These are phyloP conservation scores for Ornithorhynchus anatinus DNA, from an alignment of 2,113 vertebrate species.

Conservation along the genomic window DNA sequence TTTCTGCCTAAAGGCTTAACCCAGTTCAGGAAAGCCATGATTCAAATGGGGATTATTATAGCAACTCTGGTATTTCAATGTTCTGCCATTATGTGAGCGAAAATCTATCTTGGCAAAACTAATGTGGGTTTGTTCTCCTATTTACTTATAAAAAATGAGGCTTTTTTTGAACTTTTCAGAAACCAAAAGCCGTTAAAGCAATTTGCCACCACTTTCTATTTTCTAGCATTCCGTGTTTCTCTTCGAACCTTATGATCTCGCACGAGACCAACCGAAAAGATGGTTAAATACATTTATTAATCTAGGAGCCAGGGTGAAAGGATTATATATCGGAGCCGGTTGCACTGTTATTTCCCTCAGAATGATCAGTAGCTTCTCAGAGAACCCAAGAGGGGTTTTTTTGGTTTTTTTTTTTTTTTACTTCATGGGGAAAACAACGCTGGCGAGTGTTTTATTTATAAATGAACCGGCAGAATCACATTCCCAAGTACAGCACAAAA, in stretches of 20 bases:
- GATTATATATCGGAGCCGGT: slow-evolving; percentile 29
- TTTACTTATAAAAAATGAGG: slow-evolving; percentile 52
- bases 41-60: slow-evolving; percentile 76
- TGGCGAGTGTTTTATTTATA: slow-evolving; percentile 47
- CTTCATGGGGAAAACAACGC: slow-evolving; percentile 4
- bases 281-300: slow-evolving; percentile 56
- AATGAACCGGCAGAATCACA: slow-evolving; percentile 40
- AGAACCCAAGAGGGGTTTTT: slow-evolving; percentile 32
- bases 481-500: slow-evolving; percentile 19
- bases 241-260: slow-evolving; percentile 47
- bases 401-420: too few relatives aligned
- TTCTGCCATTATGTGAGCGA: slow-evolving; percentile 70
- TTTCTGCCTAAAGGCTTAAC: slow-evolving; percentile 77
- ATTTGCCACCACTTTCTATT: slow-evolving; percentile 56
- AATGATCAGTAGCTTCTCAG: slow-evolving; percentile 39
- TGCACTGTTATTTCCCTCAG: slow-evolving; percentile 53
- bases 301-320: slow-evolving; percentile 49
- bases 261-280: slow-evolving; percentile 57
- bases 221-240: slow-evolving; percentile 42
- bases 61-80: slow-evolving; percentile 72
- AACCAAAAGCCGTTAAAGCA: slow-evolving; percentile 52
- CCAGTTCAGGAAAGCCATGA: slow-evolving; percentile 72
- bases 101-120: slow-evolving; percentile 68
- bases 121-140: slow-evolving; percentile 56
- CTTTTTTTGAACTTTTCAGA: slow-evolving; percentile 67